Evolutionary conservation across 2,888 invertebrate genomes (phyloP), one percentile per base, ranked within the genome.

Genomic region (Abrostola triplasia): DNA sequence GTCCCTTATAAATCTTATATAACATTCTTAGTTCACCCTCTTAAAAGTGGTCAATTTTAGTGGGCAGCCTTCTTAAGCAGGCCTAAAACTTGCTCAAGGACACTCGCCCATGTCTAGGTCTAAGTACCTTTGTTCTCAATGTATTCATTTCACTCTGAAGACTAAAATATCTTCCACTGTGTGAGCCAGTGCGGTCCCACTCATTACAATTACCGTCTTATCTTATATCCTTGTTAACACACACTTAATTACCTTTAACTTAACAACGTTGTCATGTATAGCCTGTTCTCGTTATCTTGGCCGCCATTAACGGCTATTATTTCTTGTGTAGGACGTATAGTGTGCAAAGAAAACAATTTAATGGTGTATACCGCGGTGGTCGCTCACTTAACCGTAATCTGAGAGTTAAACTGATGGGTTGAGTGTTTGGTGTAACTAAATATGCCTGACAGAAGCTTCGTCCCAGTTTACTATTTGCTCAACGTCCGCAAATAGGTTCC

Each of bases 381-480:
- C 90, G 79, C 71, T 93, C 93, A 94, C 93, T 93, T 92, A 94
- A 89, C 83, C 88, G 94, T 91, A 93, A 94, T 90, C 85, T 59
- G 84, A 88, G 88, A 89, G 80, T 72, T 73, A 80, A 88, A 84
- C 88, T 87, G 92, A 91, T 90, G 92, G 92, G 89, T 87, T 88
- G 87, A 84, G 81, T 92, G 91, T 93, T 91, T 92, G 84, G 82
- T 73, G 93, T 87, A 93, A 94, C 91, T 81, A 75, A 87, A 93
- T 91, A 92, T 86, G 73, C 76, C 74, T 82, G 80, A 87, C 91
- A 91, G 91, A 88, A 92, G 92, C 91, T 86, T 85, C 88, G 88
- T 90, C 81, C 90, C 79, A 87, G 80, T 88, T 88, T 73, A 79
- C 79, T 93, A 87, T 90, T 91, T 90, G 82, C 81, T 80, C 73